Evolutionary conservation across 2,113 vertebrate species (phyloP).

Genomic region (Phylloscopus whistleri): DNA sequence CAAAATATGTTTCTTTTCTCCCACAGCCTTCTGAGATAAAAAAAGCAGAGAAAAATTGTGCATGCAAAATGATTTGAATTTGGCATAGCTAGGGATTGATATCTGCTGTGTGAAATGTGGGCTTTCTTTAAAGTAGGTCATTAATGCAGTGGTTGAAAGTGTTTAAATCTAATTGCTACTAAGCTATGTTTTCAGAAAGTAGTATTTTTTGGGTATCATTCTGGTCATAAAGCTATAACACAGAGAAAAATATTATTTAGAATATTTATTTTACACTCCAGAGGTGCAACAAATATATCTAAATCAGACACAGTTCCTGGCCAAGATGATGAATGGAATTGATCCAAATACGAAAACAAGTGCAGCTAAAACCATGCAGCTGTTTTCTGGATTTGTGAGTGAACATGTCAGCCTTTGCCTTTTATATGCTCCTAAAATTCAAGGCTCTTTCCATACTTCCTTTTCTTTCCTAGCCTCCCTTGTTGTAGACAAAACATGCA

Average conservation of each 20-base stretch:
- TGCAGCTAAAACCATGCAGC: background rate
- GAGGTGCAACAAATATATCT: background rate
- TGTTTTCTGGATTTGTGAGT: background rate
- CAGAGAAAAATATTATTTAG: background rate
- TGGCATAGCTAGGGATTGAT: background rate
- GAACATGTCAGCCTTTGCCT: background rate
- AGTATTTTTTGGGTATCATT: background rate
- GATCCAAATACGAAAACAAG: background rate
- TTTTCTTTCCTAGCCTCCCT: background rate
- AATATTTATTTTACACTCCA: constrained; percentile 8
- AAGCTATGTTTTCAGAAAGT: background rate
- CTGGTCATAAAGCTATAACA: background rate
- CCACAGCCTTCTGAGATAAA: background rate
- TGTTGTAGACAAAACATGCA: background rate
- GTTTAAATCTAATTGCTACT: constrained; percentile 12
- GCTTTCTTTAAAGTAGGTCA: background rate
- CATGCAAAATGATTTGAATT: background rate
- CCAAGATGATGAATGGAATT: background rate
- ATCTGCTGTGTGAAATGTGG: background rate
- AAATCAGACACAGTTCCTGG: background rate
- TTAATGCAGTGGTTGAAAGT: background rate
- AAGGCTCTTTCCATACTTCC: background rate
- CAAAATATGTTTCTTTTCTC: background rate
- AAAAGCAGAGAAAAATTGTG: background rate
- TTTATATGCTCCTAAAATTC: background rate